Evolutionary conservation across 2,113 vertebrate genomes (phyloP).

Genomic region (Oncorhynchus masou): DNA sequence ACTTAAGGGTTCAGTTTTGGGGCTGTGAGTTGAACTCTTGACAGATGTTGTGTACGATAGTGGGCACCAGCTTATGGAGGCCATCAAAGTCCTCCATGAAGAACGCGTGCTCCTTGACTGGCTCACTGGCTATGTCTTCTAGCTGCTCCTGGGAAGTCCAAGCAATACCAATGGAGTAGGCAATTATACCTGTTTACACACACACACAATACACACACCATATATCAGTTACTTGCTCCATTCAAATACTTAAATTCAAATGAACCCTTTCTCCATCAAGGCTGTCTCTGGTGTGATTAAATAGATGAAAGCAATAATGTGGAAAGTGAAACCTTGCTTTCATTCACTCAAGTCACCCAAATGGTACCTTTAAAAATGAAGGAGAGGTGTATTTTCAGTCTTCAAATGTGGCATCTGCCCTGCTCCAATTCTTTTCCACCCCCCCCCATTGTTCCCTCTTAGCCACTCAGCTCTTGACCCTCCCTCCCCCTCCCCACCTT

Average conservation of each 20-base stretch:
- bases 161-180: constrained; percentile 89
- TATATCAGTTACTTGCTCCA: constrained; percentile 37
- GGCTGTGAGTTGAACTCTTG: constrained; percentile 96
- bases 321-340: no score
- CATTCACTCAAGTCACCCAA: no score
- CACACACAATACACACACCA: no score
- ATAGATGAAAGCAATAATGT: no score
- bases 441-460: no score
- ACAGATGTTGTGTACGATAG: constrained; percentile 94
- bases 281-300: no score
- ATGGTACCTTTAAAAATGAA: no score
- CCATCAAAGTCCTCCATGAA: constrained; percentile 97
- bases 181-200: constrained; percentile 82
- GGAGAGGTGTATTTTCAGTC: no score
- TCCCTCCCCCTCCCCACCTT: neutral
- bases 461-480: neutral
- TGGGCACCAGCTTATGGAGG: constrained; percentile 86
- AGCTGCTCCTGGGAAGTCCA: constrained; percentile 96
- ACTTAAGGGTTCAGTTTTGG: constrained; percentile 78
- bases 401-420: no score
- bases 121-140: constrained; percentile 91
- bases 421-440: no score
- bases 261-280: no score
- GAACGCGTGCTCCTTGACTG: constrained; percentile 90
- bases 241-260: constrained; percentile 51